phyloP scores from a whole-genome alignment of 2,113 vertebrate genomes.

The Gyps fulvus region DNA sequence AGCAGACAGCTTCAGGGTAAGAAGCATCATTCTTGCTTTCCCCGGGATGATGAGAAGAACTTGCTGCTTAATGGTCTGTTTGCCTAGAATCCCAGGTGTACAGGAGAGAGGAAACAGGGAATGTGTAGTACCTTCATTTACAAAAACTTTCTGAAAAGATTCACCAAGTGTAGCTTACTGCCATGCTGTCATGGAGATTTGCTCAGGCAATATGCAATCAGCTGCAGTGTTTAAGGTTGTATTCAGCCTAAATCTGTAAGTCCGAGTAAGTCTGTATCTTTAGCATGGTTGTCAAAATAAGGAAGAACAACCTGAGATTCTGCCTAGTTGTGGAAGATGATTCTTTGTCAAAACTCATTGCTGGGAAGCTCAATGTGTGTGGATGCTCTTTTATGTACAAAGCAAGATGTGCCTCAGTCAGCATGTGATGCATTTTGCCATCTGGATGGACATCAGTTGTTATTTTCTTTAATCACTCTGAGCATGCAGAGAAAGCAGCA shows the following conservation, averaged over 20 bases:
- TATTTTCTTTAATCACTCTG: not conserved
- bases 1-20: not conserved
- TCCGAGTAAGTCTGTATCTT: not conserved
- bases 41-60: not conserved
- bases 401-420: not conserved
- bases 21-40: not conserved
- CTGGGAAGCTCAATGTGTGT: not conserved
- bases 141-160: not conserved
- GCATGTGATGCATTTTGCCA: not conserved
- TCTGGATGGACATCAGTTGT: not conserved
- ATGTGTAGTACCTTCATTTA: not conserved
- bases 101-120: not conserved
- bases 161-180: not conserved
- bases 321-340: not conserved
- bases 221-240: not conserved
- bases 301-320: not conserved
- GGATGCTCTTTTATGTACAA: not conserved
- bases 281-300: not conserved
- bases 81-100: not conserved
- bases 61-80: not conserved
- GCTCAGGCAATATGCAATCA: not conserved
- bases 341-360: not conserved
- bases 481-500: not conserved
- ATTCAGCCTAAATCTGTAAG: not conserved
- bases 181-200: not conserved